Percentiles rank a stretch among this genome's conserved stretches.
phyloP scores from a whole-genome alignment of 2,797 vertebrate species.

The Scleropages formosus region DNA sequence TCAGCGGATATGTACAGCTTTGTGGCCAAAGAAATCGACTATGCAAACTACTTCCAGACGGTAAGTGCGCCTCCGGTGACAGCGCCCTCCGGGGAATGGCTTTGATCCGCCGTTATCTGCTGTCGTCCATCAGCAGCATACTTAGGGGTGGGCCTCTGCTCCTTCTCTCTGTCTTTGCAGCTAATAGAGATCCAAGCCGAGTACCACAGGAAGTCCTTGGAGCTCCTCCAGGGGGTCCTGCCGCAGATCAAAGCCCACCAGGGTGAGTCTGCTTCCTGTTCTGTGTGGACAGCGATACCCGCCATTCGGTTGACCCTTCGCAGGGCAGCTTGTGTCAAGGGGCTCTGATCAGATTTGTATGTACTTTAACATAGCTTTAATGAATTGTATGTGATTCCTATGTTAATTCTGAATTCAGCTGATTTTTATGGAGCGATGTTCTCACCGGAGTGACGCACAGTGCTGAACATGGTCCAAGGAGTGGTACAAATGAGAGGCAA shows the following conservation, averaged over 20 bases:
- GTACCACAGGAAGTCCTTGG: conserved; percentile 90
- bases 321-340: too few species aligned
- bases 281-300: background rate
- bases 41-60: conserved; percentile 97
- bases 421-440: too few species aligned
- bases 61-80: conserved; percentile 65
- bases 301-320: too few species aligned
- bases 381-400: too few species aligned
- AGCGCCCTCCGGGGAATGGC: background rate
- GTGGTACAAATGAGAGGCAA: too few species aligned
- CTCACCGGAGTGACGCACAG: too few species aligned
- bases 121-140: background rate
- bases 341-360: too few species aligned
- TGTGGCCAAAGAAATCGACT: conserved; percentile 99
- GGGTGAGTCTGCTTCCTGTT: conserved; percentile 70
- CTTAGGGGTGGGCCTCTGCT: conserved; percentile 5
- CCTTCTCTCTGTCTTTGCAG: conserved; percentile 57
- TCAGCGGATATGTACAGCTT: conserved; percentile 99
- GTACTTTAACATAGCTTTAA: too few species aligned
- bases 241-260: conserved; percentile 97
- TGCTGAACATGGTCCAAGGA: too few species aligned
- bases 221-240: conserved; percentile 85
- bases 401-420: too few species aligned
- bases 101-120: background rate
- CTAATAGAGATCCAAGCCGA: conserved; percentile 95